Evolutionary conservation across 2,113 vertebrate genomes (phyloP).

Genomic region (Perca schrenkii): DNA sequence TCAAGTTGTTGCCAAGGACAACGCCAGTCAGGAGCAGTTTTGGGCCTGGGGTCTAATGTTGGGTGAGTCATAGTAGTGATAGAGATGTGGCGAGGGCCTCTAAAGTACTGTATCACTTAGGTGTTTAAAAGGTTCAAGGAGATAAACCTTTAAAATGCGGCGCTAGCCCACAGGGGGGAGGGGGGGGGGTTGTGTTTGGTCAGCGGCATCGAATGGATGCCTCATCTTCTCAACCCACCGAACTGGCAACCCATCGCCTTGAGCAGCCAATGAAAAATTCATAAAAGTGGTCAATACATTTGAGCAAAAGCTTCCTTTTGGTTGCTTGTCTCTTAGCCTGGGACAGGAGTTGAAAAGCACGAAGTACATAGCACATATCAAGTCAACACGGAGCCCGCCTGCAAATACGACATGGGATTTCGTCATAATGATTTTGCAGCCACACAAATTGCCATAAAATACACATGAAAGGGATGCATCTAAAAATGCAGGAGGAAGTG

Average conservation of each 20-base stretch:
- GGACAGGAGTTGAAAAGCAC: conserved; percentile 28
- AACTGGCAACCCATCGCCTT: conserved; percentile 62
- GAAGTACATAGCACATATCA: conserved; percentile 36
- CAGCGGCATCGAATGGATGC: conserved; percentile 45
- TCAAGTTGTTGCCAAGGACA: conserved; percentile 74
- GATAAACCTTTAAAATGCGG: conserved; percentile 63
- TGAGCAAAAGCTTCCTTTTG: conserved; percentile 70
- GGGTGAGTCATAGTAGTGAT: conserved; percentile 51
- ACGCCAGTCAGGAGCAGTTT: conserved; percentile 57
- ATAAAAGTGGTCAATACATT: conserved; percentile 73
- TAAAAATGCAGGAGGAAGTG: background rate
- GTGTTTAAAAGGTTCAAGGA: conserved; percentile 75
- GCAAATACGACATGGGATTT: conserved; percentile 26
- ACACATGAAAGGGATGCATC: background rate
- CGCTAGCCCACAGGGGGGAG: background rate
- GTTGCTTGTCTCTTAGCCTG: conserved; percentile 41
- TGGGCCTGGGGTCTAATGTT: conserved; percentile 56
- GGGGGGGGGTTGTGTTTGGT: conserved; percentile 42
- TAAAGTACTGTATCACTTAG: conserved; percentile 63
- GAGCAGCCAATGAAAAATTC: conserved; percentile 73
- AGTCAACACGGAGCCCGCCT: background rate
- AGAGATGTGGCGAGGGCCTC: conserved; percentile 46
- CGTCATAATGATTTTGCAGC: background rate
- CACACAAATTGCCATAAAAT: background rate
- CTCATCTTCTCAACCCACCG: conserved; percentile 53